Conservation (phyloP, 2,113 vertebrate genomes). For the Nibea coibor region DNA sequence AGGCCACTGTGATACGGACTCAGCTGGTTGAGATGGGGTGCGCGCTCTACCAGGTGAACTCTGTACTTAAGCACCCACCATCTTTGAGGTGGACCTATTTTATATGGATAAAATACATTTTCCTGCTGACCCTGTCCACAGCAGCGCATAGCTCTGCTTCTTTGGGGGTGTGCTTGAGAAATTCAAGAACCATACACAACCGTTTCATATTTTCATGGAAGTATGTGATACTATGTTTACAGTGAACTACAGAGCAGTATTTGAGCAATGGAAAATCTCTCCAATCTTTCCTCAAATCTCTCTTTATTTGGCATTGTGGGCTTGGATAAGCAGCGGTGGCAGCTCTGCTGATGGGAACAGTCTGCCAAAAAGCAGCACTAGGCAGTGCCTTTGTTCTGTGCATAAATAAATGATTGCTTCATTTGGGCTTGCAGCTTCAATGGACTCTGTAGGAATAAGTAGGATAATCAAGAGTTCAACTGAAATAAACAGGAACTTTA, state of each 20-base stretch:
- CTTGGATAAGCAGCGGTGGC: slow-evolving; percentile 62
- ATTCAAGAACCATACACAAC: neutral
- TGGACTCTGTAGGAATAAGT: slow-evolving; percentile 69
- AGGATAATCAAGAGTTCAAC: slow-evolving; percentile 76
- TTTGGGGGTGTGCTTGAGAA: neutral
- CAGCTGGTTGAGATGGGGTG: too few relatives aligned
- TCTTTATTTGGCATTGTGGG: slow-evolving; percentile 53
- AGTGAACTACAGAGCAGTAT: slow-evolving; percentile 20
- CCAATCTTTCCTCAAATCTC: slow-evolving; percentile 65
- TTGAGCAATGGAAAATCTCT: slow-evolving; percentile 50
- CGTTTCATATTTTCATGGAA: slow-evolving; percentile 5
- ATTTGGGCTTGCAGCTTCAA: slow-evolving; percentile 72
- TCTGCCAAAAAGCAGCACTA: slow-evolving; percentile 76
- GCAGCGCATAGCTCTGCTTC: too few relatives aligned
- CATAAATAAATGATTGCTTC: slow-evolving; percentile 81
- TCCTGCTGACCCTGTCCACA: too few relatives aligned
- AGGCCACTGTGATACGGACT: too few relatives aligned
- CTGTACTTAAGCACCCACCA: too few relatives aligned
- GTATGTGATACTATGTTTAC: slow-evolving; percentile 9
- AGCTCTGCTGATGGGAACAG: slow-evolving; percentile 67
- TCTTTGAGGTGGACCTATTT: too few relatives aligned
- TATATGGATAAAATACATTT: too few relatives aligned
- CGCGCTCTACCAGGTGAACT: too few relatives aligned
- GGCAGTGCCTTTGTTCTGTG: slow-evolving; percentile 73
- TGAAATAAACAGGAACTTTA: slow-evolving; percentile 76